Conservation (phyloP, 2,888 invertebrate species). For the Aporophyla lueneburgensis region DNA sequence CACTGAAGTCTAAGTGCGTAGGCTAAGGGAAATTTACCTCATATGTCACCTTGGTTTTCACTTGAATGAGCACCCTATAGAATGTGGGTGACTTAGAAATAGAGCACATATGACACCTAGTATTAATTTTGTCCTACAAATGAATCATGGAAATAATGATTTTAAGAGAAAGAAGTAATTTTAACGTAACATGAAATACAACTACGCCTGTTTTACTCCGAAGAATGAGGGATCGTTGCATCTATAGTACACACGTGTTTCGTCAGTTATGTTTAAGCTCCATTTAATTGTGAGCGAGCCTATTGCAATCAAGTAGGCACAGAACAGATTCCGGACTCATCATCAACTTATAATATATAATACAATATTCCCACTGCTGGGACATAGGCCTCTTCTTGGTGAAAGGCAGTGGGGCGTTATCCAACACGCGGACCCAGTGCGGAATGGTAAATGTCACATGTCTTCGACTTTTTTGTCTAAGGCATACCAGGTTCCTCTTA, state of each 20-base stretch:
- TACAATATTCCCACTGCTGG: no score
- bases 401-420: no score
- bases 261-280: background rate
- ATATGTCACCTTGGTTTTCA: constrained; percentile 19
- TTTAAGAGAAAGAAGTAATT: background rate
- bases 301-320: background rate
- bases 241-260: background rate
- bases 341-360: no score
- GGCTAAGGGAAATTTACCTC: constrained; percentile 28
- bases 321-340: background rate
- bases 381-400: no score
- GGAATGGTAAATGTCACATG: no score
- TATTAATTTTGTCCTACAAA: background rate
- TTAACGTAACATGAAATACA: background rate
- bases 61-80: constrained; percentile 10
- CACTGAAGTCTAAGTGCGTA: constrained; percentile 25
- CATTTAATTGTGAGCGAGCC: background rate
- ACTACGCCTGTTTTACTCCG: no score
- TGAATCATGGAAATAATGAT: background rate
- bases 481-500: no score
- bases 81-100: constrained; percentile 6
- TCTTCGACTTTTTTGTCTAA: no score
- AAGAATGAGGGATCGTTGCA: no score
- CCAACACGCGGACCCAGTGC: no score
- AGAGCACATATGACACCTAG: background rate